A percentile compares a stretch with the other conserved stretches of the same genome.
Evolutionary conservation across 2,888 invertebrate species (phyloP).

Genomic region (Alcis repandata): DNA sequence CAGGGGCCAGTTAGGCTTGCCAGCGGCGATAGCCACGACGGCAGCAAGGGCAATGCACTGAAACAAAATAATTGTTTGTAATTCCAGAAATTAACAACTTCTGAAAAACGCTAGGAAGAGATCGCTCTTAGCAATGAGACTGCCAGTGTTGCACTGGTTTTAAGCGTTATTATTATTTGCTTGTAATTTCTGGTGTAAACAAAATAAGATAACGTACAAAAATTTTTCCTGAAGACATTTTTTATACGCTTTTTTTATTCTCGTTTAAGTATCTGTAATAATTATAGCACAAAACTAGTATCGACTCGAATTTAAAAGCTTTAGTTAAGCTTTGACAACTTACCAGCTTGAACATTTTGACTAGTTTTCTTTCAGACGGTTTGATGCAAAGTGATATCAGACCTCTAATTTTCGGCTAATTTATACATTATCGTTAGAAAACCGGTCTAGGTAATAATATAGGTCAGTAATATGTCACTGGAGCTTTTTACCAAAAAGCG

Average conservation of each 20-base stretch:
- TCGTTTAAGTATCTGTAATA: too few species aligned
- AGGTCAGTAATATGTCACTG: constrained; percentile 29
- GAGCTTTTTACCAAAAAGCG: constrained; percentile 12
- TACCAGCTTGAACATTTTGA: constrained; percentile 61
- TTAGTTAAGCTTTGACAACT: constrained; percentile 25
- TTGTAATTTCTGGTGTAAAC: too few species aligned
- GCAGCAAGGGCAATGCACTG: constrained; percentile 57
- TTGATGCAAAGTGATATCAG: constrained; percentile 43
- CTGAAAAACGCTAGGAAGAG: too few species aligned
- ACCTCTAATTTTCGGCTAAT: constrained; percentile 32
- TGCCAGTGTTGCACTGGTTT: too few species aligned
- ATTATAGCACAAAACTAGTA: too few species aligned
- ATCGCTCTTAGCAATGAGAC: too few species aligned
- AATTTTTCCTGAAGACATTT: too few species aligned
- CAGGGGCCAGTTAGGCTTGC: constrained; percentile 58
- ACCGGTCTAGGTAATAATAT: constrained; percentile 34
- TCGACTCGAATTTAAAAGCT: too few species aligned
- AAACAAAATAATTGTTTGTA: constrained; percentile 34
- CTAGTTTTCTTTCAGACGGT: constrained; percentile 42
- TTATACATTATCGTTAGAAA: constrained; percentile 36
- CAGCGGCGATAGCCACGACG: constrained; percentile 66
- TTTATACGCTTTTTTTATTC: too few species aligned
- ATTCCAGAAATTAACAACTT: neutral
- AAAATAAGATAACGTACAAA: too few species aligned
- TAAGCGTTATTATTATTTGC: too few species aligned